Percentiles rank a stretch among this genome's conserved stretches.
Conservation (phyloP, 2,888 invertebrate species). For the Spisula subtruncata region DNA sequence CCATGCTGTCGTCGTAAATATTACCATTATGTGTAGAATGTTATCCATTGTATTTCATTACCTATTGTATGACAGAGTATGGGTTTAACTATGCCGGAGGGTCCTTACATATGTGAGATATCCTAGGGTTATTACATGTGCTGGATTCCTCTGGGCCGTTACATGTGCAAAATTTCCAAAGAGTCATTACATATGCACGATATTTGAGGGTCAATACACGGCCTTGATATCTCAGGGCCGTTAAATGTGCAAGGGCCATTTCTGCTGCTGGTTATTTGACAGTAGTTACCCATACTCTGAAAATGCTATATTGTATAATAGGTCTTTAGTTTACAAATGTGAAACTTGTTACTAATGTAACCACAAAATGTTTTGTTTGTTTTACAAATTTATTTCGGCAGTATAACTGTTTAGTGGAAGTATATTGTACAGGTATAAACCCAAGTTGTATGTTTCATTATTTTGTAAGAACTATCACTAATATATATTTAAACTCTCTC, state of each 20-base stretch:
- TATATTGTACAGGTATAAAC: conserved; percentile 26
- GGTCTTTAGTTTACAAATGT: neutral
- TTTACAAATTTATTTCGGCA: conserved; percentile 21
- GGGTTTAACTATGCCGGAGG: neutral
- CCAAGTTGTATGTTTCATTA: conserved; percentile 27
- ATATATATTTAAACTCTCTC: neutral
- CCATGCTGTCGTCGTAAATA: neutral
- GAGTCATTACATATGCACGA: neutral
- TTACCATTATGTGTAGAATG: neutral
- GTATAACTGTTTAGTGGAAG: conserved; percentile 47
- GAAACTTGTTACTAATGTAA: conserved; percentile 16
- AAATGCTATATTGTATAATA: conserved; percentile 27
- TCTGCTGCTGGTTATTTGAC: neutral
- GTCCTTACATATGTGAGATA: too few relatives aligned
- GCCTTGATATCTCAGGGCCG: too few relatives aligned
- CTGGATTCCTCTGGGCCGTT: too few relatives aligned
- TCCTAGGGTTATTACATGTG: too few relatives aligned
- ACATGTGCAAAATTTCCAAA: too few relatives aligned
- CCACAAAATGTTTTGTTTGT: conserved; percentile 15
- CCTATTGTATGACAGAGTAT: neutral
- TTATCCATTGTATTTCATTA: conserved; percentile 5
- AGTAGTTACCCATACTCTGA: conserved; percentile 5
- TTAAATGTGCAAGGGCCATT: too few relatives aligned
- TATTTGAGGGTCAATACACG: neutral
- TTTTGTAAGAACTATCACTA: conserved; percentile 27